Evolutionary conservation across 2,113 vertebrate species (phyloP).

Genomic region (Cheirogaleus medius): DNA sequence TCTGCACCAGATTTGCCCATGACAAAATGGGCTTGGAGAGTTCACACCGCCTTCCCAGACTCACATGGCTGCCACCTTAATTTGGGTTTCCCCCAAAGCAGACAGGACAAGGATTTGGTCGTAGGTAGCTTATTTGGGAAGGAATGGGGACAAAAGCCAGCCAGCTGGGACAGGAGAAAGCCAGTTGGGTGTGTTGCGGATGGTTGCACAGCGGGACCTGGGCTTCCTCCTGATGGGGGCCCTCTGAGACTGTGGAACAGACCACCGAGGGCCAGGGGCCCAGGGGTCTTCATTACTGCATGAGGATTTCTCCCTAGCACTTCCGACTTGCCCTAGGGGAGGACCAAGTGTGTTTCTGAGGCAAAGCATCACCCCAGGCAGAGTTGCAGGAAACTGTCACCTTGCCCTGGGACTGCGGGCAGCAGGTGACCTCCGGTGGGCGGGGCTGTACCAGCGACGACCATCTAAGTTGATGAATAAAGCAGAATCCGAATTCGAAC

Average conservation of each 20-base stretch:
- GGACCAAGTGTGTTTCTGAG: background rate
- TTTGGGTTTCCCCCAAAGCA: background rate
- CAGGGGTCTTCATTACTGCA: background rate
- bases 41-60: background rate
- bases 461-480: background rate
- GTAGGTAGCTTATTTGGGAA: background rate
- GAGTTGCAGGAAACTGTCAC: background rate
- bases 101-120: background rate
- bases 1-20: background rate
- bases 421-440: background rate
- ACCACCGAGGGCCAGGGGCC: background rate
- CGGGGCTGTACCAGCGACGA: rapidly evolving
- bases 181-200: background rate
- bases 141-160: too few relatives aligned
- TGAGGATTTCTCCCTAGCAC: background rate
- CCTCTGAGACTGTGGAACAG: background rate
- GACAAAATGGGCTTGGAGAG: background rate
- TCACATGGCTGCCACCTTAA: background rate
- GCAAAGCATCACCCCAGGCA: background rate
- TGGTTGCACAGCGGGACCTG: background rate
- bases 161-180: background rate
- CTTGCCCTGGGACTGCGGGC: background rate
- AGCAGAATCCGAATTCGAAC: background rate
- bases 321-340: background rate
- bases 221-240: background rate